Evolutionary conservation across 2,113 vertebrate species (phyloP), one percentile per base, ranked within the genome.

Genomic region (Choloepus hoffmanni): DNA sequence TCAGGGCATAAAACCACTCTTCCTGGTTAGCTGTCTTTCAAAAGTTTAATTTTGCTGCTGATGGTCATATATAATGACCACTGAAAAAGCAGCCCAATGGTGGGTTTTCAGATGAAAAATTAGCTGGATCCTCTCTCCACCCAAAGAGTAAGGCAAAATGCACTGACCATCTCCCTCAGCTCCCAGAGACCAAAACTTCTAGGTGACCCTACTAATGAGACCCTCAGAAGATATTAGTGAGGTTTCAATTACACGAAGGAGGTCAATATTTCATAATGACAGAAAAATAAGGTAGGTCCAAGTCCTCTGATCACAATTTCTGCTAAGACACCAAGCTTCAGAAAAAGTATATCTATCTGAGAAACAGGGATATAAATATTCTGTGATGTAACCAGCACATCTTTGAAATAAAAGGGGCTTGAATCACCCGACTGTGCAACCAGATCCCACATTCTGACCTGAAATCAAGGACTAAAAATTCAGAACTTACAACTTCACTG

Each of bases 271-370:
- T 83, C 84, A 65, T 67, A 86, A 13, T 10, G 50, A 92, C 36
- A 73, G 50, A 77, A 72, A 87, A 76, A 40, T 13, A 53, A 86
- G 50, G 48, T 74, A 79, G 78, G 8, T 23, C 65, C 63, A 40
- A 86, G 60, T 55, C 78, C 73, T 79, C 40, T 95, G 36, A 65
- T 91, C 79, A 82, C 5, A 73, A 72, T 70, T 89, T 81, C 45
- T 30, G 36, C 12, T 73, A 81, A 93, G 63, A 67, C 7, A 16
- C 18, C 40, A 45, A 58, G 30, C 86, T 92, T 90, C 85, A 68
- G 55, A 86, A 68, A 24, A 83, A 84, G 45, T 55, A 5, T 43
- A 79, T 73, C 50, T 58, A 26, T n/a, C 40, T 65, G 78, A 93
- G 62, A 82, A 24, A 86, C 0, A 67, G 26, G 3, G 26, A 36